Evolutionary conservation across 2,888 invertebrate species (phyloP).

Genomic region (Gortyna flavago): DNA sequence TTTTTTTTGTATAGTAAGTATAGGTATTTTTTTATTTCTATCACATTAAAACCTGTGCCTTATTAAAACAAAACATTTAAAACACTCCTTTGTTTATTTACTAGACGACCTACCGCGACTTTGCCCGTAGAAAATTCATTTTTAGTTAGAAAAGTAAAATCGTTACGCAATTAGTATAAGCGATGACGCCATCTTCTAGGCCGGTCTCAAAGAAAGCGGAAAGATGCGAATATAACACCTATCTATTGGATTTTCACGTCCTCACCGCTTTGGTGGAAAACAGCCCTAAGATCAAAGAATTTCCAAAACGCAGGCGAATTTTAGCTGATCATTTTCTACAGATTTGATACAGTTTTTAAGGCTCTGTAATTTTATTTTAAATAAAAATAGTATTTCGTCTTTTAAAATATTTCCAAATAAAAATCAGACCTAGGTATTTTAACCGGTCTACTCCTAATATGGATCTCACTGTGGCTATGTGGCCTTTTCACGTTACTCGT

Average conservation of each 20-base stretch:
- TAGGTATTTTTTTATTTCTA: too few species aligned
- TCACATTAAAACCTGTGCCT: too few species aligned
- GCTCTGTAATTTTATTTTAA: neutral
- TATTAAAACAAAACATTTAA: constrained; percentile 3
- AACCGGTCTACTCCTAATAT: neutral
- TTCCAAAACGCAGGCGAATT: neutral
- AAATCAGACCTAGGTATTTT: neutral
- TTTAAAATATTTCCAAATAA: neutral
- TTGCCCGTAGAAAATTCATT: neutral
- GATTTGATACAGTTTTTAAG: neutral
- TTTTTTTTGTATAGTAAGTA: too few species aligned
- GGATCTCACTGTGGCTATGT: neutral
- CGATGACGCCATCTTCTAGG: neutral
- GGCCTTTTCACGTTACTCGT: neutral
- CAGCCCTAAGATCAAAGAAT: neutral
- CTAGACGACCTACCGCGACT: neutral
- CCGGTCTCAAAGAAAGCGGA: neutral
- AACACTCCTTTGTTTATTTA: constrained; percentile 3
- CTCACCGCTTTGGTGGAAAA: neutral
- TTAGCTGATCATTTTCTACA: neutral
- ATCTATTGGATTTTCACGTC: neutral
- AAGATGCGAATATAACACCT: neutral
- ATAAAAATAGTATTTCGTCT: neutral
- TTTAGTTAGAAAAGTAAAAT: neutral
- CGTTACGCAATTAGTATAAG: neutral